phyloP scores from a whole-genome alignment of 2,888 invertebrate species.

The Axea sp. region DNA sequence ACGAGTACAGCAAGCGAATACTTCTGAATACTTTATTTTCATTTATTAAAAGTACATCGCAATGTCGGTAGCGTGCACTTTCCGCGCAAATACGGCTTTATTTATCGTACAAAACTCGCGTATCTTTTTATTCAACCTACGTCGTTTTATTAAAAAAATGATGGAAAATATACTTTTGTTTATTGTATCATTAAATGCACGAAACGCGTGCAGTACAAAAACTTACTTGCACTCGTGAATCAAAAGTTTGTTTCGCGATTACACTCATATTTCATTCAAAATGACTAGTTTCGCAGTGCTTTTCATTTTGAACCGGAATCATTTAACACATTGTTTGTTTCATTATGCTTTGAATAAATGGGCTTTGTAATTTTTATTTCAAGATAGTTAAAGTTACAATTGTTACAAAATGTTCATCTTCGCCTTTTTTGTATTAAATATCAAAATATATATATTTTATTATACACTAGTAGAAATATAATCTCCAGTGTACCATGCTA shows the following conservation, averaged over 20 bases:
- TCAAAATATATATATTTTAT: not conserved
- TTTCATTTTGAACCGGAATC: conserved; percentile 26
- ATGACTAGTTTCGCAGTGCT: conserved; percentile 30
- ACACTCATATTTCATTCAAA: conserved; percentile 36
- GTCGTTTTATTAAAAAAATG: conserved; percentile 24
- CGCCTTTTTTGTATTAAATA: too few relatives aligned
- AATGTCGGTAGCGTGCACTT: conserved; percentile 42
- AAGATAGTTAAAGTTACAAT: too few relatives aligned
- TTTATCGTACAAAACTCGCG: conserved; percentile 34
- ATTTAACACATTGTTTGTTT: conserved; percentile 34
- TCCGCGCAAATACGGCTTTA: conserved; percentile 46
- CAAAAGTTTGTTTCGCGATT: conserved; percentile 39
- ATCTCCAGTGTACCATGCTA: too few relatives aligned
- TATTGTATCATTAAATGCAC: conserved; percentile 44
- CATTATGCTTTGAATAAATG: conserved; percentile 7
- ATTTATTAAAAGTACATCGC: too few relatives aligned
- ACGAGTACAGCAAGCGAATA: conserved; percentile 27
- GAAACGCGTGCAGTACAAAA: conserved; percentile 30
- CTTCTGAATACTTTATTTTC: conserved; percentile 52
- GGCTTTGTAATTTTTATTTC: conserved; percentile 5
- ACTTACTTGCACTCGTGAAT: conserved; percentile 37
- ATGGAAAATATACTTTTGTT: conserved; percentile 44
- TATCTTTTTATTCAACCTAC: conserved; percentile 38
- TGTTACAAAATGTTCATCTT: too few relatives aligned
- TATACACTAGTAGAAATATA: too few relatives aligned